Evolutionary conservation across 2,888 invertebrate species (phyloP).

Genomic region (Macaria notata): DNA sequence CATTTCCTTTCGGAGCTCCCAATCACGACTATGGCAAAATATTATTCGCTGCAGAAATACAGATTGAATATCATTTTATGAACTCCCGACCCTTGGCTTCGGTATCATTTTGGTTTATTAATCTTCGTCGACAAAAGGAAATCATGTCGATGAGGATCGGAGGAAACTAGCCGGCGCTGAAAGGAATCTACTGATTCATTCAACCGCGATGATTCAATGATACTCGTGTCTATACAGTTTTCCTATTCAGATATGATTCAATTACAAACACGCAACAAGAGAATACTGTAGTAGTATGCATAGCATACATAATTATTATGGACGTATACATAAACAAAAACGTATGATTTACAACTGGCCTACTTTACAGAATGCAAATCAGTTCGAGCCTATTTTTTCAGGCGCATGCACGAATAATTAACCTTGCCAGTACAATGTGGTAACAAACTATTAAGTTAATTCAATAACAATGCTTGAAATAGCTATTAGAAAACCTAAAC

Average conservation of each 20-base stretch:
- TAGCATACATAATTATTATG: too few relatives aligned
- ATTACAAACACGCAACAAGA: too few relatives aligned
- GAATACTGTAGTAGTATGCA: too few relatives aligned
- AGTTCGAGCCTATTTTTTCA: slow-evolving; percentile 12
- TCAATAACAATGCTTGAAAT: slow-evolving; percentile 37
- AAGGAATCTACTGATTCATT: background rate
- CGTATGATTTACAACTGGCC: background rate
- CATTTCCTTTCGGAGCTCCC: slow-evolving; percentile 64
- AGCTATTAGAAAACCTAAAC: slow-evolving; percentile 37
- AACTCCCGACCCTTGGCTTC: slow-evolving; percentile 8
- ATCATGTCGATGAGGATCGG: background rate
- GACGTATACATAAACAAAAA: too few relatives aligned
- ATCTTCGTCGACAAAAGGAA: slow-evolving; percentile 13
- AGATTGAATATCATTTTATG: slow-evolving; percentile 19
- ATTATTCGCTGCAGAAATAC: slow-evolving; percentile 37
- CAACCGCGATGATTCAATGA: background rate
- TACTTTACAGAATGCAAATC: slow-evolving; percentile 8
- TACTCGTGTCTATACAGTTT: background rate
- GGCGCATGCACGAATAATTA: slow-evolving; percentile 28
- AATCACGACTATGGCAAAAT: slow-evolving; percentile 66
- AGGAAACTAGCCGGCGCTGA: background rate
- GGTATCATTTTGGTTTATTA: slow-evolving; percentile 13
- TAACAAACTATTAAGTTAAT: slow-evolving; percentile 32
- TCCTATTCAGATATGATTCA: too few relatives aligned
- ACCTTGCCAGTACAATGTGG: slow-evolving; percentile 33